Evolutionary conservation across 2,888 invertebrate species (phyloP).

Genomic region (Pammene aurita): DNA sequence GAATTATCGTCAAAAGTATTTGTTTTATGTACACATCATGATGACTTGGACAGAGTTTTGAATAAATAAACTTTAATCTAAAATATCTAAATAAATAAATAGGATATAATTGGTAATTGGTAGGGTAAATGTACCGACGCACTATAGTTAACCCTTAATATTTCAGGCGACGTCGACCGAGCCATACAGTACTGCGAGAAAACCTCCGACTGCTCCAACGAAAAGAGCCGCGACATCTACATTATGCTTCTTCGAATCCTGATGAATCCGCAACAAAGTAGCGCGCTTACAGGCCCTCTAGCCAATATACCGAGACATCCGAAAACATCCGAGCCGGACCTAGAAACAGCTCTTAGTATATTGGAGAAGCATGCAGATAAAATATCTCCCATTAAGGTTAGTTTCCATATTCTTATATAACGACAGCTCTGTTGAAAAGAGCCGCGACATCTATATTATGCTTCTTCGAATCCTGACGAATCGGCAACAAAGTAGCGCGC

Average conservation of each 20-base stretch:
- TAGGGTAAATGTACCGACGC: too few species aligned
- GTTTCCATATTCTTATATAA: too few species aligned
- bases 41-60: too few species aligned
- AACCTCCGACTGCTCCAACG: slow-evolving; percentile 79
- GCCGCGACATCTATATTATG: slow-evolving; percentile 84
- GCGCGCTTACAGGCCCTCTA: slow-evolving; percentile 70
- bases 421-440: slow-evolving; percentile 64
- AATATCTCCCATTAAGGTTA: slow-evolving; percentile 91
- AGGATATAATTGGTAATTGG: too few species aligned
- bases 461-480: slow-evolving; percentile 82
- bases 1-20: too few species aligned
- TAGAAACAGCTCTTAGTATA: slow-evolving; percentile 90
- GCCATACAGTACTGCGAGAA: slow-evolving; percentile 94
- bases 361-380: slow-evolving; percentile 92
- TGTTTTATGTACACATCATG: too few species aligned
- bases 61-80: too few species aligned
- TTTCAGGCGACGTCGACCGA: slow-evolving; percentile 87
- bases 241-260: slow-evolving; percentile 84
- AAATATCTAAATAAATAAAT: too few species aligned
- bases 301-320: slow-evolving; percentile 79
- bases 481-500: slow-evolving; percentile 60
- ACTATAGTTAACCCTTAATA: not conserved
- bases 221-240: slow-evolving; percentile 82
- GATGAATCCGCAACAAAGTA: slow-evolving; percentile 67
- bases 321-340: slow-evolving; percentile 87